Evolutionary conservation across 2,113 vertebrate species (phyloP).

Genomic region (Oryzias curvinotus): DNA sequence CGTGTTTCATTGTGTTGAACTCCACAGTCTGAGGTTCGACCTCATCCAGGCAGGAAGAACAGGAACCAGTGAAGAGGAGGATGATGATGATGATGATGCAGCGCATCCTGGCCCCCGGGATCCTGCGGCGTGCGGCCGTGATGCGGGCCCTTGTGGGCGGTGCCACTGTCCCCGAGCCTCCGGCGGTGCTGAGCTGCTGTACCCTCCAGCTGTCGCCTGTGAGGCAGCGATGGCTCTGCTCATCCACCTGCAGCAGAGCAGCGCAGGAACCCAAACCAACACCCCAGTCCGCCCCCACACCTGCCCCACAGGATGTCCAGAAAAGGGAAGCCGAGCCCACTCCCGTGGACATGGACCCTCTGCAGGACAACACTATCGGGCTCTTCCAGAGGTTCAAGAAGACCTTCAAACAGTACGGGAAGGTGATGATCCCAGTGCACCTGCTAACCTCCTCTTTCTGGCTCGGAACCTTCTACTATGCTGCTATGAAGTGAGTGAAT

Average conservation of each 20-base stretch:
- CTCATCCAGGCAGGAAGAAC: conserved; percentile 27
- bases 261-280: conserved; percentile 50
- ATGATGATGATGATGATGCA: conserved; percentile 73
- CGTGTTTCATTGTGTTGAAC: background rate
- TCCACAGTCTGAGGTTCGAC: conserved; percentile 32
- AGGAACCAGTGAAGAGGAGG: conserved; percentile 4
- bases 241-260: conserved; percentile 43
- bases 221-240: conserved; percentile 38
- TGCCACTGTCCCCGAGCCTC: conserved; percentile 19
- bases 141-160: conserved; percentile 55
- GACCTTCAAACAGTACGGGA: conserved; percentile 96
- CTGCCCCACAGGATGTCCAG: conserved; percentile 17
- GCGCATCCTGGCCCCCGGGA: conserved; percentile 63
- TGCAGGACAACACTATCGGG: conserved; percentile 91
- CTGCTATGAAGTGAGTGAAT: conserved; percentile 91
- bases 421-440: conserved; percentile 96
- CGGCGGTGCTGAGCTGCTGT: conserved; percentile 57
- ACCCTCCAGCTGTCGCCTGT: conserved; percentile 14
- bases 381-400: conserved; percentile 93
- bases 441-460: conserved; percentile 90
- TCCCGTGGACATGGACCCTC: conserved; percentile 80
- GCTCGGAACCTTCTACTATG: conserved; percentile 96
- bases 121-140: conserved; percentile 64
- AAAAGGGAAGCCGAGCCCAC: background rate
- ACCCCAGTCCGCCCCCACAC: background rate